Base-by-base conservation (phyloP, 2,888 invertebrate species). In the Cyaniris semiargus region DNA sequence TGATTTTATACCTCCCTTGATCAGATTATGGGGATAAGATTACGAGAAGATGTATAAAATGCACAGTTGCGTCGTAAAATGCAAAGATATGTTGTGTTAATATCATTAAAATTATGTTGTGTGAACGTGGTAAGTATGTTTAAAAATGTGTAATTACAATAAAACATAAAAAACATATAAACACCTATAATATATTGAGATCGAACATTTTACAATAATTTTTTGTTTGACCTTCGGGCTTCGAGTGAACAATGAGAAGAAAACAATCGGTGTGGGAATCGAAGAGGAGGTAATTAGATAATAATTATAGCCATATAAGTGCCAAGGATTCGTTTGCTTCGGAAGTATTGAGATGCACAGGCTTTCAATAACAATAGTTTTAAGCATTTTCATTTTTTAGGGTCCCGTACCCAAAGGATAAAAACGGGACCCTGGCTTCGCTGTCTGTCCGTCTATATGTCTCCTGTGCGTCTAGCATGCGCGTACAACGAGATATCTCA, bases 271-370 rank as follows among this genome's bases (percentile, higher is more conserved):
- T 53, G 53, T 74, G 74, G 74, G 74, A 66, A 66, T 27, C 27
- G 66, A 74, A 31, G 74, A 74, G 15, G 44, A 8, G 1, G 13
- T 53, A 48, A 74, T 53, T 53, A 23, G 23, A 74, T 21, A 74
- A 74, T 48, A 53, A 74, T 21, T 53, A 74, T 48, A 53, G 66
- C 27, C 21, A 13, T 27, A 74, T 53, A 1, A 74, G 74, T 74
- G 27, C 48, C 44, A 74, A 74, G 74, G 74, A 27, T 74, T 53
- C 48, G 8, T 27, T 74, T 74, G 53, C 53, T 74, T 74, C 74
- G 74, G 74, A 74, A 53, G 27, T 48, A 38, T 74, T 21, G 48
- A 27, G 66, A 27, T 66, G 27, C 27, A 66, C 27, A 10, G 60
- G 10, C 10, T 60, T 1, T 44, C 23, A 60, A 60, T 21, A 60